Conservation (phyloP, 92 coral and sea anemone genomes). For the Paramuricea clavata region DNA sequence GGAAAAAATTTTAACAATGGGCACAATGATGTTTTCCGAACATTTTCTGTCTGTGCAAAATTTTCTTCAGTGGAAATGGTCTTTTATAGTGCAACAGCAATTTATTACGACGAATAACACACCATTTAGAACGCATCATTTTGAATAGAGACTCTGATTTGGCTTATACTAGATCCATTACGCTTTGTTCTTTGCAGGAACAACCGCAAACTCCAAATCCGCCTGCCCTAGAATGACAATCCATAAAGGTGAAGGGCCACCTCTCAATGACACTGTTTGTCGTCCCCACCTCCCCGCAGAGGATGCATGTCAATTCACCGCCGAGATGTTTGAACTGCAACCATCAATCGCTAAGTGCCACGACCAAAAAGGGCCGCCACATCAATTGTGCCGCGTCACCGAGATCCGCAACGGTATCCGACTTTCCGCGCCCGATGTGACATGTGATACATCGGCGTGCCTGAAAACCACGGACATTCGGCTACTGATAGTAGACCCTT, state of each 20-base stretch:
- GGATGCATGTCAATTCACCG: constrained; percentile 36
- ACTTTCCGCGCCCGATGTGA: neutral
- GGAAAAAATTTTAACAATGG: too few relatives aligned
- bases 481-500: constrained; percentile 14
- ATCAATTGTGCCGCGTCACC: constrained; percentile 17
- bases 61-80: too few relatives aligned
- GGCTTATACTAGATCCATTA: too few relatives aligned
- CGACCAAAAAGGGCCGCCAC: constrained; percentile 35
- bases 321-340: neutral
- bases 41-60: too few relatives aligned
- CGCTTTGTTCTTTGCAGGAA: too few relatives aligned
- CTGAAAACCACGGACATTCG: neutral
- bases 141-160: too few relatives aligned
- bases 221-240: constrained; percentile 37
- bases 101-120: too few relatives aligned
- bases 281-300: constrained; percentile 34
- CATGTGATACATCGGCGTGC: constrained; percentile 23
- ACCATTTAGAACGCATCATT: too few relatives aligned
- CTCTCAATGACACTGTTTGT: neutral
- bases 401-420: constrained; percentile 3
- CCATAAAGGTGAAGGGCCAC: neutral
- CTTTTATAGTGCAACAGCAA: too few relatives aligned
- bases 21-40: too few relatives aligned
- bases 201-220: neutral
- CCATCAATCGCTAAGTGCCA: constrained; percentile 31